A percentile compares a stretch with the other conserved stretches of the same genome.
Evolutionary conservation across 2,113 vertebrate genomes (phyloP).

Genomic region (Ahaetulla prasina): DNA sequence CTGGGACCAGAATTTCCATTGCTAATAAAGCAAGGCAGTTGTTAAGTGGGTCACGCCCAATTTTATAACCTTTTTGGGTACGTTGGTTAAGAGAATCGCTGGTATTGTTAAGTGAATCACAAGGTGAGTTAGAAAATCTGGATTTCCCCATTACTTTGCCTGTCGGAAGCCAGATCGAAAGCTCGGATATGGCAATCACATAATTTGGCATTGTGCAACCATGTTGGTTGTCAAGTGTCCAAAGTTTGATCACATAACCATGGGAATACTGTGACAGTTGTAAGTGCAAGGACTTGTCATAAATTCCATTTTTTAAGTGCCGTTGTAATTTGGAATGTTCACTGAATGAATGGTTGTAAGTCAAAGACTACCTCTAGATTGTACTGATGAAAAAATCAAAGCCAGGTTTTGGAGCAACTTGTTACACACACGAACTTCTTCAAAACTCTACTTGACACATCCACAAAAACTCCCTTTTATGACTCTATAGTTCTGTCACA

Average conservation of each 20-base stretch:
- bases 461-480: neutral
- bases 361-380: neutral
- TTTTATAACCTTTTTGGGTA: too few relatives aligned
- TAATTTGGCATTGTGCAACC: neutral
- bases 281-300: neutral
- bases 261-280: neutral
- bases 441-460: neutral
- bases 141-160: neutral
- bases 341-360: neutral
- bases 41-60: too few relatives aligned
- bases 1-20: too few relatives aligned
- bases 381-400: neutral
- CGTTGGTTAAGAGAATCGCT: too few relatives aligned
- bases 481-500: constrained; percentile 32
- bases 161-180: neutral
- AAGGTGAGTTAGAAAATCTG: too few relatives aligned
- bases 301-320: neutral
- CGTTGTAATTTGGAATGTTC: neutral
- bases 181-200: neutral
- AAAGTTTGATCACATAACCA: neutral
- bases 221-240: neutral
- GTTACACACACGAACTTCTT: neutral
- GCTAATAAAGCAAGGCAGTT: too few relatives aligned
- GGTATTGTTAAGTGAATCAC: too few relatives aligned
- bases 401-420: neutral